phyloP scores from a whole-genome alignment of 1,140 invertebrate genomes.

The Tribolium castaneum region DNA sequence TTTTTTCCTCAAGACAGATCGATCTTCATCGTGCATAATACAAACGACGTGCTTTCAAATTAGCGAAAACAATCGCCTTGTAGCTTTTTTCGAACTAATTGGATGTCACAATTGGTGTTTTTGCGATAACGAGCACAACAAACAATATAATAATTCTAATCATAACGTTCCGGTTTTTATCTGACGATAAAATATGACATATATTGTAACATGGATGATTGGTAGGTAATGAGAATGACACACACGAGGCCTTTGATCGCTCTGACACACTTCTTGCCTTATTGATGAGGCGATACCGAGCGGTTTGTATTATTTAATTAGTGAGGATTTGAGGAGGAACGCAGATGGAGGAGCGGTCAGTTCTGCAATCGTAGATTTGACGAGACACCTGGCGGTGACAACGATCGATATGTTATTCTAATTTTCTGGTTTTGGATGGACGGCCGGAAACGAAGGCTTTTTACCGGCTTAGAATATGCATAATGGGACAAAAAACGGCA shows the following conservation, averaged over 20 bases:
- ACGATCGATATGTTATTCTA: not conserved
- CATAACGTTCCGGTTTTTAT: slow-evolving; percentile 22
- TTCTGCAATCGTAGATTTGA: not conserved
- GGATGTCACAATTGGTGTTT: not conserved
- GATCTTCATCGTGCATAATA: slow-evolving; percentile 5
- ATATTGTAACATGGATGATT: slow-evolving; percentile 13
- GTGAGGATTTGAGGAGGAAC: not conserved
- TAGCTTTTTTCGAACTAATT: slow-evolving; percentile 12
- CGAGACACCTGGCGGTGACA: not conserved
- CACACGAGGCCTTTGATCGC: slow-evolving; percentile 22
- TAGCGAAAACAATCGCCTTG: slow-evolving; percentile 13
- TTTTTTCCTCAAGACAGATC: not conserved
- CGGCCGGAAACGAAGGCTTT: not conserved
- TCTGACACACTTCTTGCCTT: slow-evolving; percentile 24
- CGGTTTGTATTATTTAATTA: not conserved
- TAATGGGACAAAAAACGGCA: not conserved
- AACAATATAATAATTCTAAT: slow-evolving; percentile 9
- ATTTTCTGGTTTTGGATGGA: not conserved
- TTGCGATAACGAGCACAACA: slow-evolving; percentile 1
- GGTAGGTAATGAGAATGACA: slow-evolving; percentile 10
- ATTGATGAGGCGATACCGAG: slow-evolving; percentile 1
- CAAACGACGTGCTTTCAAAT: slow-evolving; percentile 2
- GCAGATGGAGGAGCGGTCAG: not conserved
- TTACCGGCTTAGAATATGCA: not conserved
- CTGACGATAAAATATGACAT: slow-evolving; percentile 23